Evolutionary conservation across 2,113 vertebrate species (phyloP).

Genomic region (Phylloscopus whistleri): DNA sequence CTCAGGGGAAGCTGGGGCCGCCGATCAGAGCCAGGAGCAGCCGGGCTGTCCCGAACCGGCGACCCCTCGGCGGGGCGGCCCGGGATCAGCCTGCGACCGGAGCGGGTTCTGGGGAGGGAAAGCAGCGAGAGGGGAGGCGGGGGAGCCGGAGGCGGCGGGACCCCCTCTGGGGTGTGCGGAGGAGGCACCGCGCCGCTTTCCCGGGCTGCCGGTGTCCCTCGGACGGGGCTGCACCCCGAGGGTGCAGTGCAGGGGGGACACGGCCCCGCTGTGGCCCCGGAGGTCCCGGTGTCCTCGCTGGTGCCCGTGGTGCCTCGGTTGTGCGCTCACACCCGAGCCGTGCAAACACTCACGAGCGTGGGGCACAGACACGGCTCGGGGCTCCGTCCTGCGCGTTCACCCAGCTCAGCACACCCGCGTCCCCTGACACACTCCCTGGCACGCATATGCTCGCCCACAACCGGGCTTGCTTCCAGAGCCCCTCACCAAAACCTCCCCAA

Average conservation of each 20-base stretch:
- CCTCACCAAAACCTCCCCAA: background rate
- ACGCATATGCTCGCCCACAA: rapidly evolving
- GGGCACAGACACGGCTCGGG: rapidly evolving
- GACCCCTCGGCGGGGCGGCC: background rate
- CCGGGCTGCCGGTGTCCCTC: background rate
- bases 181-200: background rate
- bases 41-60: background rate
- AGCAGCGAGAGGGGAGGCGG: background rate
- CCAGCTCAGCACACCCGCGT: no score
- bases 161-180: background rate
- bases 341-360: rapidly evolving
- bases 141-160: background rate
- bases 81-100: background rate
- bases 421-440: background rate
- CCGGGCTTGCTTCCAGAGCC: background rate
- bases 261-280: background rate
- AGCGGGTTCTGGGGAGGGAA: background rate
- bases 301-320: background rate
- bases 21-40: background rate
- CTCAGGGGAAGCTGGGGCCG: background rate
- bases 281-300: rapidly evolving
- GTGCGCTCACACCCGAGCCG: rapidly evolving
- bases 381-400: background rate
- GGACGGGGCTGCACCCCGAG: background rate
- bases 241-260: no score